Percentiles rank a stretch among this genome's conserved stretches.
phyloP scores from a whole-genome alignment of 1,140 invertebrate genomes.

The Acromyrmex charruanus region DNA sequence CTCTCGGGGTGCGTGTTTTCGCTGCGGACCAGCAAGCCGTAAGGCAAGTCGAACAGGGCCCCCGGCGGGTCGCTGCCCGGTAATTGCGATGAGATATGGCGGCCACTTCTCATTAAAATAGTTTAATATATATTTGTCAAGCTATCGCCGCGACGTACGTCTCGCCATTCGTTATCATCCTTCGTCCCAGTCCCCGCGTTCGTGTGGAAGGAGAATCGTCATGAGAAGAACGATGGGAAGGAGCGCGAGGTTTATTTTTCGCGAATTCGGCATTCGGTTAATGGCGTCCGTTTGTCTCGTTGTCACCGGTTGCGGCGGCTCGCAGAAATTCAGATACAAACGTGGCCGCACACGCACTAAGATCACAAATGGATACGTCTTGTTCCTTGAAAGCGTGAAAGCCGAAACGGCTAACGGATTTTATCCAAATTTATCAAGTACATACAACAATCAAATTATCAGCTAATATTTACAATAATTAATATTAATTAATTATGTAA shows the following conservation, averaged over 20 bases:
- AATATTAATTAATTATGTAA: neutral
- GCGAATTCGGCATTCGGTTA: slow-evolving; percentile 78
- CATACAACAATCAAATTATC: neutral
- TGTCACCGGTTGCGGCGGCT: slow-evolving; percentile 72
- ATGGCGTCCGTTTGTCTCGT: slow-evolving; percentile 78
- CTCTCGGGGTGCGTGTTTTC: slow-evolving; percentile 74
- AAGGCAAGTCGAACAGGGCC: slow-evolving; percentile 58
- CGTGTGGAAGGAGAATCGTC: neutral
- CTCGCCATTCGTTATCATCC: slow-evolving; percentile 76
- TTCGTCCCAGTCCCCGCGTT: slow-evolving; percentile 19
- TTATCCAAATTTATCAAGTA: neutral
- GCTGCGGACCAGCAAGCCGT: slow-evolving; percentile 63
- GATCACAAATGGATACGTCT: neutral
- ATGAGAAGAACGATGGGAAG: too few species aligned
- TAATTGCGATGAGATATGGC: slow-evolving; percentile 84
- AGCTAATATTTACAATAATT: neutral
- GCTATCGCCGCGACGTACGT: slow-evolving; percentile 77
- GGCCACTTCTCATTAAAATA: slow-evolving; percentile 85
- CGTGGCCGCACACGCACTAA: slow-evolving; percentile 34
- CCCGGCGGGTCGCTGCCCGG: slow-evolving; percentile 74
- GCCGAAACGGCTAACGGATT: neutral
- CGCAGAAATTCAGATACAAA: slow-evolving; percentile 26
- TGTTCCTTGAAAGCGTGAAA: neutral
- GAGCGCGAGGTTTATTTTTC: slow-evolving; percentile 74
- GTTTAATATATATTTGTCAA: slow-evolving; percentile 85